phyloP scores from a whole-genome alignment of 2,113 vertebrate genomes.

The Calidris pugnax region DNA sequence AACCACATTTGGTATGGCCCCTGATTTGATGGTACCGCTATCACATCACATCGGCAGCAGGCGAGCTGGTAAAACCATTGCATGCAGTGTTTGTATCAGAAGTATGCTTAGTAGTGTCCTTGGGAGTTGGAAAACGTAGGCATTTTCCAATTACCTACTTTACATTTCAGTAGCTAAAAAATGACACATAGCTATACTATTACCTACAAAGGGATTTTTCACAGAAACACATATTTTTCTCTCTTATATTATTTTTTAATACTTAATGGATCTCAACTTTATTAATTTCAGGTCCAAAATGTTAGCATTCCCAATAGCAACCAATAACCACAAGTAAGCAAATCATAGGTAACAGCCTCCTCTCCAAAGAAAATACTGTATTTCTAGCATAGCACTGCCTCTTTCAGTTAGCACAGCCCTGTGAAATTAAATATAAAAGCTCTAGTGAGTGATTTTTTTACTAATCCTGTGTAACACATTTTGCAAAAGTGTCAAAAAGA shows the following conservation, averaged over 20 bases:
- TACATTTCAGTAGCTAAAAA: conserved; percentile 58
- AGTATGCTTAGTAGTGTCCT: conserved; percentile 49
- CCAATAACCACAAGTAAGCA: conserved; percentile 46
- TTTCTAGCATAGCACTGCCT: conserved; percentile 27
- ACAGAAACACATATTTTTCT: conserved; percentile 45
- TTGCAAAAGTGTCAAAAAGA: conserved; percentile 65
- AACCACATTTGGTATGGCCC: conserved; percentile 74
- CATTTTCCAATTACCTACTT: conserved; percentile 55
- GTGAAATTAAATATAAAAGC: conserved; percentile 68
- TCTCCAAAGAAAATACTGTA: conserved; percentile 18
- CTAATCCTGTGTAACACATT: conserved; percentile 67
- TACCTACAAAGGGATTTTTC: conserved; percentile 36
- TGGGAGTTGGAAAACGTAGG: conserved; percentile 43
- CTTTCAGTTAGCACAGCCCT: conserved; percentile 57
- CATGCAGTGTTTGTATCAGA: neutral
- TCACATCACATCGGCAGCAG: conserved; percentile 9
- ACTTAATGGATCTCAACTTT: conserved; percentile 38
- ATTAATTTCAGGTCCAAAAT: conserved; percentile 61
- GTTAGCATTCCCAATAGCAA: conserved; percentile 28
- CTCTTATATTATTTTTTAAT: conserved; percentile 14
- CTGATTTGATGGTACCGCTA: conserved; percentile 24
- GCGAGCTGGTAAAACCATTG: conserved; percentile 39
- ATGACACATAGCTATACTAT: conserved; percentile 1
- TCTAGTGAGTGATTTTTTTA: conserved; percentile 39
- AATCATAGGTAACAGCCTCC: conserved; percentile 61